Evolutionary conservation across 2,888 invertebrate species (phyloP), one percentile per base, ranked within the genome.

Genomic region (Carterocephalus palaemon): DNA sequence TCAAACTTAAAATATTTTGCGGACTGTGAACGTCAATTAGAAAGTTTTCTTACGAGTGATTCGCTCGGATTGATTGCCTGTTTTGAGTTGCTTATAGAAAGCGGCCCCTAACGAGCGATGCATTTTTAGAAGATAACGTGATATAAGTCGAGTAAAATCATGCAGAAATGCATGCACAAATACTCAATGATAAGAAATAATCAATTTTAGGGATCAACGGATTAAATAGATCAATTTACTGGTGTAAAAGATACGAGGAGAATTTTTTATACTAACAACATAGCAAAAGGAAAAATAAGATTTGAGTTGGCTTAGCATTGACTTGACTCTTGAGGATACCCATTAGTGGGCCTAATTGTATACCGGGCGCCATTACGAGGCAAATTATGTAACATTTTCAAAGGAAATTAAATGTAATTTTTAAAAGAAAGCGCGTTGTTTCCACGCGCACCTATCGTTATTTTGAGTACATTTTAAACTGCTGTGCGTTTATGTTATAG

Each of bases 1-100:
- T 51, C 55, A 52, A 53, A 59, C 57, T 45, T 52, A 54, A 62
- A 60, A 60, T 62, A 60, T 60, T 61, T 37, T 65, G 68, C 67
- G 67, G 67, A 67, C 74, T 62, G 64, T 63, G 61, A 65, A 70
- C 63, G 72, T 69, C 73, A 75, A 79, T 78, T 83, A 83, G 85
- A 85, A 85, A 85, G 85, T 82, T 77, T 76, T 81, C 73, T 77
- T 76, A 76, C 79, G 83, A 79, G 79, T 76, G 77, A 79, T 76
- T 77, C 78, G 70, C 75, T 76, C 70, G 73, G 74, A 82, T 75
- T 81, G 81, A 84, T 83, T 69, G 76, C 70, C 69, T 67, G 70
- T 73, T 77, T 72, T 69, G 74, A 75, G 65, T 70, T 68, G 75
- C 70, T 75, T 32, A 40, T 81, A 78, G 84, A 84, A 85, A 85